Conservation (phyloP, 2,797 vertebrate genomes). For the Epinephelus coioides region DNA sequence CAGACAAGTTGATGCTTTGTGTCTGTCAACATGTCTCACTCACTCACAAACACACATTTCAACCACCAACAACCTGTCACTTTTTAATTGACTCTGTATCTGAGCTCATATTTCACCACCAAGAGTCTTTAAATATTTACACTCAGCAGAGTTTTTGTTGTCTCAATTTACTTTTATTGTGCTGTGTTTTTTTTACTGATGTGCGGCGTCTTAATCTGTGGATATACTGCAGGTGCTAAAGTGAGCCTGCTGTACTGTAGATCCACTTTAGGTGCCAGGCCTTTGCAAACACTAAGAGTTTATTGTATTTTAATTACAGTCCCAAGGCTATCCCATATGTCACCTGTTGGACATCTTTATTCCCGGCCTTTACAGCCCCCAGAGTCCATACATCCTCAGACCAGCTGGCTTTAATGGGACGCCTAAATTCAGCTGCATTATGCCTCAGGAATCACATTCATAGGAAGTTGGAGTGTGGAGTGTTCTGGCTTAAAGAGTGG, state of each 20-base stretch:
- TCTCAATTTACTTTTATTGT: conserved; percentile 2
- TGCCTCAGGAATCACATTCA: not conserved
- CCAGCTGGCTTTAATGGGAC: conserved; percentile 8
- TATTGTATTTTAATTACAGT: conserved; percentile 40
- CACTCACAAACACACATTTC: not conserved
- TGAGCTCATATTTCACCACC: not conserved
- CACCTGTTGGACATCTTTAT: conserved; percentile 26
- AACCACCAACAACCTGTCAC: conserved; percentile 14
- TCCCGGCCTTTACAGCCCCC: not conserved
- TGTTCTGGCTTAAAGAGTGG: not conserved
- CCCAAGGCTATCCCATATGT: not conserved
- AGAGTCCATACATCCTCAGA: not conserved
- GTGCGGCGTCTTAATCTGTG: conserved; percentile 1
- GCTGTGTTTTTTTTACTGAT: not conserved
- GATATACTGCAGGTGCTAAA: conserved; percentile 6
- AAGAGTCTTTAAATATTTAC: not conserved
- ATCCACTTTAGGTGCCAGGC: conserved; percentile 3
- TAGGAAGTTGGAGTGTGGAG: too few species aligned
- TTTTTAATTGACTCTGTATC: not conserved
- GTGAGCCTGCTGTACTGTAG: not conserved
- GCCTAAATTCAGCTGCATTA: not conserved
- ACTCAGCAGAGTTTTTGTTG: not conserved
- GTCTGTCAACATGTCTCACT: conserved; percentile 18
- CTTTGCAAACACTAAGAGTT: conserved; percentile 2
- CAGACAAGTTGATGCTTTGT: conserved; percentile 21